phyloP scores from a whole-genome alignment of 2,797 vertebrate species.

The Zenarchopterus dispar region DNA sequence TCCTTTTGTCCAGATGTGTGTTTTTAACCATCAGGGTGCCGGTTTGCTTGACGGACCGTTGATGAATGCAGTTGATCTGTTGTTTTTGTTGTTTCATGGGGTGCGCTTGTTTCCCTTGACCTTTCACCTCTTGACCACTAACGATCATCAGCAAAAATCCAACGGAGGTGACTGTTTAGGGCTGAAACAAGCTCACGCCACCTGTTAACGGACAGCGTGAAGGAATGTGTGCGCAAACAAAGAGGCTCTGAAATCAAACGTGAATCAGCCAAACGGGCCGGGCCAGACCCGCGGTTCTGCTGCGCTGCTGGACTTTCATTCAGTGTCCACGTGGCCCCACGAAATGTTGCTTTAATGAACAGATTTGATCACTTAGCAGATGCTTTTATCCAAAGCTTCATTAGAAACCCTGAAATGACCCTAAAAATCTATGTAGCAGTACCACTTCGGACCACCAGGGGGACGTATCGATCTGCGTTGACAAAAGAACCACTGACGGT shows the following conservation, averaged over 20 bases:
- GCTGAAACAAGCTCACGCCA: conserved; percentile 18
- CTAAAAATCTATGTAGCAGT: too few species aligned
- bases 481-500: too few species aligned
- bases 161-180: not conserved
- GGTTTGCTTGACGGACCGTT: conserved; percentile 37
- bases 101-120: conserved; percentile 39
- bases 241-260: conserved; percentile 32
- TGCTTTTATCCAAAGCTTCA: too few species aligned
- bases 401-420: too few species aligned
- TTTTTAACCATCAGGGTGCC: conserved; percentile 55
- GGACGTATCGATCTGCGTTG: too few species aligned
- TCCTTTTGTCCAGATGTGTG: conserved; percentile 38
- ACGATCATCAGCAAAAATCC: not conserved
- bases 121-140: not conserved
- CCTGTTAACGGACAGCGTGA: conserved; percentile 55
- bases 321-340: too few species aligned
- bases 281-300: not conserved
- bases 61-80: conserved; percentile 13
- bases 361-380: too few species aligned
- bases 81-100: conserved; percentile 25
- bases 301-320: not conserved
- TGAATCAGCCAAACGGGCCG: conserved; percentile 1
- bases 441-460: too few species aligned
- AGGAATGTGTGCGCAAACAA: conserved; percentile 67
- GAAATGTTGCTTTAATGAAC: not conserved